phyloP scores from a whole-genome alignment of 2,797 vertebrate genomes.

The Poecilia velifera region DNA sequence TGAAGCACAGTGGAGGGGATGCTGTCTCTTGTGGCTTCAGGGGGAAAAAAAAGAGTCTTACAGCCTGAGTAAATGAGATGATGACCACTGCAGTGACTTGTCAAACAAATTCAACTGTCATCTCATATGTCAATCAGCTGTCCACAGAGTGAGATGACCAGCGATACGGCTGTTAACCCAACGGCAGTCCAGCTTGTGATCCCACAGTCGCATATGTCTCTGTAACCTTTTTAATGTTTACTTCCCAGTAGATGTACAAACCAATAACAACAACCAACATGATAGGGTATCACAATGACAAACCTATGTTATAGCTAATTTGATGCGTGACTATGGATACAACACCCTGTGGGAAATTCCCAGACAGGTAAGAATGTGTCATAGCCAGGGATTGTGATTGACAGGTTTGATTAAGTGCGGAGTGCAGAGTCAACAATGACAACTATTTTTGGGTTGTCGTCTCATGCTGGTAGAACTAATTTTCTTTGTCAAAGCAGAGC shows the following conservation, averaged over 20 bases:
- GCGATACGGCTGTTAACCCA: constrained; percentile 17
- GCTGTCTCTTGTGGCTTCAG: constrained; percentile 54
- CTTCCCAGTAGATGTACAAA: constrained; percentile 29
- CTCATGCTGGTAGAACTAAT: constrained; percentile 2
- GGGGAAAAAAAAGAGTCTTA: constrained; percentile 57
- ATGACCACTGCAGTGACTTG: constrained; percentile 76
- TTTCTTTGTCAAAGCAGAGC: constrained; percentile 20
- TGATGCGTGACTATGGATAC: constrained; percentile 55
- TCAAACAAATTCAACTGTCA: constrained; percentile 71
- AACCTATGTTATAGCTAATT: constrained; percentile 57
- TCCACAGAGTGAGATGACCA: constrained; percentile 66
- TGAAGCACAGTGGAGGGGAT: constrained; percentile 62
- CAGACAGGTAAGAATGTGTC: constrained; percentile 34
- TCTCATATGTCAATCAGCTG: constrained; percentile 73
- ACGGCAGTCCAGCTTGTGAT: constrained; percentile 15
- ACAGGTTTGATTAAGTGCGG: constrained; percentile 52
- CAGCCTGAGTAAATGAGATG: constrained; percentile 74
- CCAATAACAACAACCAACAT: constrained; percentile 31
- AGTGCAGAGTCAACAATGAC: constrained; percentile 42
- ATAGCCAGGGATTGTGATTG: constrained; percentile 53
- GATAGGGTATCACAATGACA: constrained; percentile 35
- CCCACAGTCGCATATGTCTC: constrained; percentile 6
- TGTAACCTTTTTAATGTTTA: constrained; percentile 39
- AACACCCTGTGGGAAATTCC: constrained; percentile 63
- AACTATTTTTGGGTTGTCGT: constrained; percentile 21